Evolutionary conservation across 2,113 vertebrate genomes (phyloP).

Genomic region (Psilopsiagon aurifrons): DNA sequence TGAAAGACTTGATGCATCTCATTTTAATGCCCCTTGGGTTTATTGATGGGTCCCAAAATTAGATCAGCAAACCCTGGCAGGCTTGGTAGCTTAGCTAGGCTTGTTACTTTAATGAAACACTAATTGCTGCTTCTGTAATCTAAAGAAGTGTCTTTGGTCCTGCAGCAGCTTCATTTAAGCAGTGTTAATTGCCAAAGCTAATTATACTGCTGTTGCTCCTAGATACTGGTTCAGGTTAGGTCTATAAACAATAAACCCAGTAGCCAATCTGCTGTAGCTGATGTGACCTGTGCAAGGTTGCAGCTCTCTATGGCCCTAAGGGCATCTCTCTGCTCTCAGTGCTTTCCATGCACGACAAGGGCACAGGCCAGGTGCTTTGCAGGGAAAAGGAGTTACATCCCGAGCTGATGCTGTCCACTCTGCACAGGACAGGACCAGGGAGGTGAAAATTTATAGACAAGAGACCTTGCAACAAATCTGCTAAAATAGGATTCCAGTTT

Average conservation of each 20-base stretch:
- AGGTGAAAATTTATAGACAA: not conserved
- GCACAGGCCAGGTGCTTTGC: not conserved
- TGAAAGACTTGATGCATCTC: not conserved
- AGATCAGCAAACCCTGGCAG: constrained; percentile 17
- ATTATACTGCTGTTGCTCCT: constrained; percentile 51
- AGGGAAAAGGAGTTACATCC: not conserved
- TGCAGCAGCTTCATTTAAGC: constrained; percentile 37
- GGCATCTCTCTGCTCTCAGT: accelerated
- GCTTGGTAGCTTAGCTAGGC: constrained; percentile 4
- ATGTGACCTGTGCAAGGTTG: not conserved
- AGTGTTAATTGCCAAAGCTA: constrained; percentile 49
- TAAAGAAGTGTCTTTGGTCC: constrained; percentile 42
- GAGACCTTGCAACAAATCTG: not conserved
- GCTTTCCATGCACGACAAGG: not conserved
- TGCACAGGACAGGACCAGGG: not conserved
- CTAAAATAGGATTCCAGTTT: not conserved
- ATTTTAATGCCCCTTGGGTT: not conserved
- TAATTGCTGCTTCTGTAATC: constrained; percentile 50
- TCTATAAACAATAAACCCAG: not conserved
- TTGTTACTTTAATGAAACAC: constrained; percentile 42
- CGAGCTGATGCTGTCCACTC: not conserved
- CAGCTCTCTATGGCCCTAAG: accelerated
- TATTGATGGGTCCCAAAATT: constrained; percentile 25
- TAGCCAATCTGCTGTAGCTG: not conserved
- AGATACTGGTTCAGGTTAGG: constrained; percentile 36